Percentiles rank a stretch among this genome's conserved stretches.
phyloP scores from a whole-genome alignment of 2,888 invertebrate species.

The Tenthredo amoena region DNA sequence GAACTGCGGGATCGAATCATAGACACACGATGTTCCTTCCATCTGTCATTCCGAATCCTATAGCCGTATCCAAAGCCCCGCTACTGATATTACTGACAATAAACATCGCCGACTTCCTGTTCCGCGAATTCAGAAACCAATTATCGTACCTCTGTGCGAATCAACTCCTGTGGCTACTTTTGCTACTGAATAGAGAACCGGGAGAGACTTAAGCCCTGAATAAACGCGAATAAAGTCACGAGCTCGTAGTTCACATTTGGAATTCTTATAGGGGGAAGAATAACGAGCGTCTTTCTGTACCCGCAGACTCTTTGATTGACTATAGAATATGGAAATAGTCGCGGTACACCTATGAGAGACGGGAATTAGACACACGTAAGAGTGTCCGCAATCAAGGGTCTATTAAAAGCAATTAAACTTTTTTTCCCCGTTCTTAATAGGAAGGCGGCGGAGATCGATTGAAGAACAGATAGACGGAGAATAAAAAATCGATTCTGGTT shows the following conservation, averaged over 20 bases:
- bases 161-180: not conserved
- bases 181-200: not conserved
- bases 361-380: not conserved
- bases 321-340: not conserved
- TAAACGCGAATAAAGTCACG: not conserved
- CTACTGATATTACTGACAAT: not conserved
- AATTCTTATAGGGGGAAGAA: not conserved
- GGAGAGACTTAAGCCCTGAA: not conserved
- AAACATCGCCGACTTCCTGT: not conserved
- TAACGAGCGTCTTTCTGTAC: not conserved
- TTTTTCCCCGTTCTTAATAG: not conserved
- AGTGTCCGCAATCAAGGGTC: not conserved
- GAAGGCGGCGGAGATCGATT: not conserved
- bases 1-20: not conserved
- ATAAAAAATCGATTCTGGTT: not conserved
- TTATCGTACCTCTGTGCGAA: not conserved
- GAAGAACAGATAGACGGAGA: not conserved
- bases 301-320: not conserved
- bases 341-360: not conserved
- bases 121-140: not conserved
- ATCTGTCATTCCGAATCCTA: not conserved
- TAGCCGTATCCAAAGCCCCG: not conserved
- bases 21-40: not conserved
- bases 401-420: constrained; percentile 16
- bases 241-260: not conserved